phyloP scores from a whole-genome alignment of 2,797 vertebrate genomes.

The Sciurus vulgaris region DNA sequence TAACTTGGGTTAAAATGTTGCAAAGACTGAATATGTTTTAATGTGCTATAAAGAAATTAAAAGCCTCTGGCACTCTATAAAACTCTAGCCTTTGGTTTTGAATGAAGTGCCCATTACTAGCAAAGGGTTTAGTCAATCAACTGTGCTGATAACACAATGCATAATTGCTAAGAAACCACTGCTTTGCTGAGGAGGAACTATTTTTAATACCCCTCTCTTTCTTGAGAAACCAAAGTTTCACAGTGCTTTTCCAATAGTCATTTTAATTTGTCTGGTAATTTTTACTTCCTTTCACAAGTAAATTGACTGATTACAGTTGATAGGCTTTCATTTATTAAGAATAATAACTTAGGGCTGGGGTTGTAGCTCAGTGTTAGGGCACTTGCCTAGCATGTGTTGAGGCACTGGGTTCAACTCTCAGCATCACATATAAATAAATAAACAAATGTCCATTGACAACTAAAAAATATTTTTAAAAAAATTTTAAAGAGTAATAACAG shows the following conservation, averaged over 20 bases:
- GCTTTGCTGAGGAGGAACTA: conserved; percentile 58
- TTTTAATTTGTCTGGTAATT: conserved; percentile 76
- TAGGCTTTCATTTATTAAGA: conserved; percentile 67
- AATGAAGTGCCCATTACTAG: conserved; percentile 85
- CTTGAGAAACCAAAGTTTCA: conserved; percentile 71
- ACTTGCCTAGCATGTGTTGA: too few relatives aligned
- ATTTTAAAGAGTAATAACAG: too few relatives aligned
- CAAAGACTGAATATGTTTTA: conserved; percentile 87
- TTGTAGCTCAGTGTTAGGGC: too few relatives aligned
- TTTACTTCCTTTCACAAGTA: conserved; percentile 76
- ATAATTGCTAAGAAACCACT: conserved; percentile 80
- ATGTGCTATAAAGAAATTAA: conserved; percentile 87
- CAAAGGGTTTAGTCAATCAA: conserved; percentile 84
- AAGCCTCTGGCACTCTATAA: conserved; percentile 85
- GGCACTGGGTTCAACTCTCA: too few relatives aligned
- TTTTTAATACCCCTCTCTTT: conserved; percentile 70
- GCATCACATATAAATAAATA: too few relatives aligned
- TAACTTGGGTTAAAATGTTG: conserved; percentile 90
- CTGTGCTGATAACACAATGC: conserved; percentile 76
- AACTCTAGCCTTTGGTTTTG: conserved; percentile 84
- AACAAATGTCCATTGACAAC: too few relatives aligned
- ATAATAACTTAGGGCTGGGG: neutral
- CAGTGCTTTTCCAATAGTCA: conserved; percentile 67
- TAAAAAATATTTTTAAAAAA: too few relatives aligned
- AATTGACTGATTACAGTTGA: conserved; percentile 77